Percentiles rank a stretch among this genome's conserved stretches.
Evolutionary conservation across 2,888 invertebrate genomes (phyloP).

Genomic region (Pseudanteris insignis): DNA sequence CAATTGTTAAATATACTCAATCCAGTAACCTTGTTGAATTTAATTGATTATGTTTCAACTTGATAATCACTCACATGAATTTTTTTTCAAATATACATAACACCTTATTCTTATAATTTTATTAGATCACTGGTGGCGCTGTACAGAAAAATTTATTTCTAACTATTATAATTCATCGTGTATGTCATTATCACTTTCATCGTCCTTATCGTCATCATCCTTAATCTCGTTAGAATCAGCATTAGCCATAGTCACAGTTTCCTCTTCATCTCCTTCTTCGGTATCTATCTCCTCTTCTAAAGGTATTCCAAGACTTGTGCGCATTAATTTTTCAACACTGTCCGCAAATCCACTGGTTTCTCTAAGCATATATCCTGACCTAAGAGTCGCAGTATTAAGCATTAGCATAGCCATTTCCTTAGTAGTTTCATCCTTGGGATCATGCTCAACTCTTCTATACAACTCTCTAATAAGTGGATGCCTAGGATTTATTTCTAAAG

Average conservation of each 20-base stretch:
- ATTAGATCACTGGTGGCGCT: too few species aligned
- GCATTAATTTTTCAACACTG: slow-evolving; percentile 90
- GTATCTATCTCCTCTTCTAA: slow-evolving; percentile 73
- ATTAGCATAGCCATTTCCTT: slow-evolving; percentile 88
- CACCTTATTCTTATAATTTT: too few species aligned
- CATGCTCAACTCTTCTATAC: slow-evolving; percentile 80
- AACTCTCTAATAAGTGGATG: slow-evolving; percentile 96
- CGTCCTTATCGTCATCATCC: slow-evolving; percentile 69
- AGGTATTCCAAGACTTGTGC: slow-evolving; percentile 79
- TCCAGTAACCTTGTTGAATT: too few species aligned
- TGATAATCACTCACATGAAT: too few species aligned
- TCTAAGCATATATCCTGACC: slow-evolving; percentile 92
- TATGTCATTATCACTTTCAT: neutral
- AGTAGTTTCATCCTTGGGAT: slow-evolving; percentile 80
- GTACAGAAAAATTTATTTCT: slow-evolving; percentile 9
- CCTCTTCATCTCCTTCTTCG: slow-evolving; percentile 51
- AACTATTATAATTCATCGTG: neutral
- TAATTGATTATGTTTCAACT: too few species aligned
- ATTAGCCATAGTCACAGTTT: slow-evolving; percentile 44
- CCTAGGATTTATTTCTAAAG: slow-evolving; percentile 95
- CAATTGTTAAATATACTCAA: too few species aligned
- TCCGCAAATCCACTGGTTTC: slow-evolving; percentile 90
- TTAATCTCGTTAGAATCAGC: slow-evolving; percentile 60
- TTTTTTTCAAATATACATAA: too few species aligned
- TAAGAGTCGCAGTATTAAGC: slow-evolving; percentile 89